phyloP scores from a whole-genome alignment of 2,113 vertebrate species.

The Eretmochelys imbricata region DNA sequence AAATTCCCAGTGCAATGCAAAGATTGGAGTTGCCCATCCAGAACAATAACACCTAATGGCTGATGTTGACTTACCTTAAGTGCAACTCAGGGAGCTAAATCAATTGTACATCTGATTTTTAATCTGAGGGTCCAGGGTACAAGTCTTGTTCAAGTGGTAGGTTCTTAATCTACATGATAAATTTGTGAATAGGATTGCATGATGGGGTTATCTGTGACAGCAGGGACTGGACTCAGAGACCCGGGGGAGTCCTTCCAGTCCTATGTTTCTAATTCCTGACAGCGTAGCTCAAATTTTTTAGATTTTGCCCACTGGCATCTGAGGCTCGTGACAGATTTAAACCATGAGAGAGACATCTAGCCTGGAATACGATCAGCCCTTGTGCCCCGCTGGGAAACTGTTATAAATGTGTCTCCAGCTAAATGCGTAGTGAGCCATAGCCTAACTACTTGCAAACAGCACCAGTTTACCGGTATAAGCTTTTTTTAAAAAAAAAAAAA shows the following conservation, averaged over 20 bases:
- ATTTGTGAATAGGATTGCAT: not conserved
- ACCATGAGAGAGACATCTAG: not conserved
- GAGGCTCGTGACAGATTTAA: not conserved
- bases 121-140: not conserved
- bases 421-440: not conserved
- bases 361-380: not conserved
- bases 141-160: not conserved
- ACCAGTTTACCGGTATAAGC: conserved; percentile 21
- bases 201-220: not conserved
- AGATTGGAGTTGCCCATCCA: not conserved
- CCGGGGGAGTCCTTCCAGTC: not conserved
- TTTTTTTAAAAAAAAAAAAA: not conserved
- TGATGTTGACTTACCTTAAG: not conserved
- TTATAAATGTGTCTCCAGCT: conserved; percentile 36
- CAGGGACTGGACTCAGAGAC: not conserved
- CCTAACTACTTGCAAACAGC: conserved; percentile 11
- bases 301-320: not conserved
- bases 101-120: not conserved
- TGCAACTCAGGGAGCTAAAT: not conserved
- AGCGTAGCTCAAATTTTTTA: accelerated
- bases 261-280: not conserved
- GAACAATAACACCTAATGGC: not conserved
- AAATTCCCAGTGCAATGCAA: not conserved
- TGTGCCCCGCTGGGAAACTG: not conserved
- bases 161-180: not conserved